Percentiles rank a stretch among this genome's conserved stretches.
Evolutionary conservation across 2,888 invertebrate species (phyloP).

Genomic region (Phytoseiulus persimilis): DNA sequence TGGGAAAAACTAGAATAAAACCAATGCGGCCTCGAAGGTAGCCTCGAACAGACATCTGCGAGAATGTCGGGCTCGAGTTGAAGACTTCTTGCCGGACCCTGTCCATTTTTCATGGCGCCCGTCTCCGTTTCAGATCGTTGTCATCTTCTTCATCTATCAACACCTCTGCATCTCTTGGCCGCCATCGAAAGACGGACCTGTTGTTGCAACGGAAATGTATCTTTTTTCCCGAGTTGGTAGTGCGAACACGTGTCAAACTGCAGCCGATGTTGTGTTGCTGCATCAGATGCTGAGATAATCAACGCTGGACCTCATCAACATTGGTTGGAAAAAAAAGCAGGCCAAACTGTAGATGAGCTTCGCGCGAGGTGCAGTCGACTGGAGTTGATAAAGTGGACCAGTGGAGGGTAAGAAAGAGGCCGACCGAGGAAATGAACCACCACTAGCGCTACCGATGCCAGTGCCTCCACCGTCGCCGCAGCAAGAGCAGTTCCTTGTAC

Average conservation of each 20-base stretch:
- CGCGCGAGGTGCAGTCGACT: constrained; percentile 30
- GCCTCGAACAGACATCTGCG: too few species aligned
- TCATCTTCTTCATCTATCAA: not conserved
- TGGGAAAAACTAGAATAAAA: not conserved
- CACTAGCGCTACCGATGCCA: not conserved
- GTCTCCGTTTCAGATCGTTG: not conserved
- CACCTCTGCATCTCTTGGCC: not conserved
- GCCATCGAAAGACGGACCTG: not conserved
- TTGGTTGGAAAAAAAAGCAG: not conserved
- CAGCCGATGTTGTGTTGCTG: not conserved
- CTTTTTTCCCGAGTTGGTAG: not conserved
- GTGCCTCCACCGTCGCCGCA: not conserved
- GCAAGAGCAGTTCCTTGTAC: not conserved
- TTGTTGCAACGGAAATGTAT: not conserved
- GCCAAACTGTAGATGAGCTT: not conserved
- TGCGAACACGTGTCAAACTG: not conserved
- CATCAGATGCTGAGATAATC: constrained; percentile 5
- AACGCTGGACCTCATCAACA: not conserved
- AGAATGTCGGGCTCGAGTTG: too few species aligned
- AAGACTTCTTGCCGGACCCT: too few species aligned
- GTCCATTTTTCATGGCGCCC: not conserved
- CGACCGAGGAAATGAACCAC: constrained; percentile 12
- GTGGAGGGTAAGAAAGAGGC: constrained; percentile 1
- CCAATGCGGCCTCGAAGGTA: too few species aligned
- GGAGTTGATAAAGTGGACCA: constrained; percentile 38